Evolutionary conservation across 2,797 vertebrate genomes (phyloP).

Genomic region (Pangasius sanitwongsei): DNA sequence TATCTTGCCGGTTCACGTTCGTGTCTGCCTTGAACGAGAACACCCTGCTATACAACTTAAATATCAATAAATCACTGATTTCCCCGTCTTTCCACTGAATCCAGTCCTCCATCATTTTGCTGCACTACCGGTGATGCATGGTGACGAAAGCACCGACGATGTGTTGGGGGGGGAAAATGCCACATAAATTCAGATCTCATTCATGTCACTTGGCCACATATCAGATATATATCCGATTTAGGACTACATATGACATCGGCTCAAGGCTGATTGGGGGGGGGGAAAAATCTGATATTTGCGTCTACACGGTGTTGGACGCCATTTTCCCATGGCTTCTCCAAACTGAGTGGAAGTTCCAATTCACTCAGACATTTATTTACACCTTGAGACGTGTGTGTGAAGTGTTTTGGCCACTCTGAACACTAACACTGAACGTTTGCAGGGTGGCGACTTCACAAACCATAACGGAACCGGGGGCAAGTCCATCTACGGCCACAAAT

Average conservation of each 20-base stretch:
- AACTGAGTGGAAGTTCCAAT: neutral
- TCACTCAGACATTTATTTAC: neutral
- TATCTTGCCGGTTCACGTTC: neutral
- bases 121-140: too few relatives aligned
- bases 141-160: too few relatives aligned
- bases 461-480: constrained; percentile 94
- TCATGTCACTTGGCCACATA: neutral
- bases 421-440: neutral
- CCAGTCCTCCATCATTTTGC: neutral
- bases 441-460: constrained; percentile 95
- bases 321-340: neutral
- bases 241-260: neutral
- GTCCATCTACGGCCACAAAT: constrained; percentile 92
- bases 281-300: neutral
- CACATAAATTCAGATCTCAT: neutral
- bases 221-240: neutral
- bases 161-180: too few relatives aligned
- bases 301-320: neutral
- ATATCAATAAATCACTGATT: neutral
- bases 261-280: neutral
- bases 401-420: neutral
- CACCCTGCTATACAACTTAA: neutral
- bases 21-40: neutral
- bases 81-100: neutral
- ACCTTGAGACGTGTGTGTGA: too few relatives aligned